A percentile compares a stretch with the other conserved stretches of the same genome.
Evolutionary conservation across 1,140 invertebrate genomes (phyloP).

Genomic region (Macrocentrus cingulum): DNA sequence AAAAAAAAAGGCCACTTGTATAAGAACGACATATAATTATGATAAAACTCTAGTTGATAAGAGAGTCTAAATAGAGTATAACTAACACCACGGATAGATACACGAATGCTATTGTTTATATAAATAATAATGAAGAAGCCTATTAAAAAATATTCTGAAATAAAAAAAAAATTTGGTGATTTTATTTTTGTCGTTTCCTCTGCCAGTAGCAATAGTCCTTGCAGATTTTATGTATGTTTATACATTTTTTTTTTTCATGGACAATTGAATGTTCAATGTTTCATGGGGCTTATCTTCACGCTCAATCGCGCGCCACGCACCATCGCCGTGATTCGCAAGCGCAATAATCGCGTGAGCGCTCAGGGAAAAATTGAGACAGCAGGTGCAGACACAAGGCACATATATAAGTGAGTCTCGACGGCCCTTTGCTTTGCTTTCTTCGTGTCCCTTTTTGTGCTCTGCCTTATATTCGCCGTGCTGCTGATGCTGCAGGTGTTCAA

Average conservation of each 20-base stretch:
- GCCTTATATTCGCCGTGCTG: not conserved
- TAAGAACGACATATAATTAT: constrained; percentile 49
- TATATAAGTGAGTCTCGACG: constrained; percentile 1
- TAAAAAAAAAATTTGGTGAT: constrained; percentile 21
- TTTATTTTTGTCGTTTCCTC: constrained; percentile 12
- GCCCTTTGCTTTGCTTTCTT: not conserved
- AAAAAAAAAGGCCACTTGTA: constrained; percentile 3
- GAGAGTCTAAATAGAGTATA: constrained; percentile 53
- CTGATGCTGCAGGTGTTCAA: not conserved
- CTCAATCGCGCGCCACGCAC: not conserved
- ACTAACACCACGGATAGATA: constrained; percentile 53
- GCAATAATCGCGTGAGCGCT: constrained; percentile 31
- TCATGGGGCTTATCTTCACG: not conserved
- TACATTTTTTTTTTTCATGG: not conserved
- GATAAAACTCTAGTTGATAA: constrained; percentile 44
- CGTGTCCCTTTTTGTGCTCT: not conserved
- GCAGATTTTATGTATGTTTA: too few relatives aligned
- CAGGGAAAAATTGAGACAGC: constrained; percentile 37
- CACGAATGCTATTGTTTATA: constrained; percentile 50
- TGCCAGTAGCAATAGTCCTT: constrained; percentile 1
- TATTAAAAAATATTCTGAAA: constrained; percentile 23
- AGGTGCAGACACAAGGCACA: constrained; percentile 12
- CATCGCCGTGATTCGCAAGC: constrained; percentile 24
- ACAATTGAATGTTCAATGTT: constrained; percentile 14
- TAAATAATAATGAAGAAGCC: constrained; percentile 37